A percentile compares a stretch with the other conserved stretches of the same genome.
Conservation (phyloP, 2,888 invertebrate genomes). For the Rhamphomyia laevipes region DNA sequence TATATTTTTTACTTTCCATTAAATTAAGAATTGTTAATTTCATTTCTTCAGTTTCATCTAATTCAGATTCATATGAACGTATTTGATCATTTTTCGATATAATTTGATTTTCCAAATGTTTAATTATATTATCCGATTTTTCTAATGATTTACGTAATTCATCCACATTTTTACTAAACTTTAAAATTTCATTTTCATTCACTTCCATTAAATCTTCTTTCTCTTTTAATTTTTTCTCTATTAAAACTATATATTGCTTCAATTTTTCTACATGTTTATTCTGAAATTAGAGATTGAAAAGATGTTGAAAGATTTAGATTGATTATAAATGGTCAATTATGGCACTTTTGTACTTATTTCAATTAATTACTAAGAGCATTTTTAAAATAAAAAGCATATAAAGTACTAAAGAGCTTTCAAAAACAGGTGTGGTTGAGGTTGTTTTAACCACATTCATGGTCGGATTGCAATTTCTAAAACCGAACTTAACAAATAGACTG, state of each 20-base stretch:
- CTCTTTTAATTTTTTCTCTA: constrained; percentile 30
- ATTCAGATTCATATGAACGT: constrained; percentile 28
- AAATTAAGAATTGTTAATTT: constrained; percentile 34
- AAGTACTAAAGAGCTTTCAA: too few relatives aligned
- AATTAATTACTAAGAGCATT: too few relatives aligned
- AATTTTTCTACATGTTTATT: constrained; percentile 13
- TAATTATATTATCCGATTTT: constrained; percentile 32
- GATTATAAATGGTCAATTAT: too few relatives aligned
- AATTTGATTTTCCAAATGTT: constrained; percentile 30
- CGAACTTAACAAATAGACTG: too few relatives aligned
- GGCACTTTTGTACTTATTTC: too few relatives aligned
- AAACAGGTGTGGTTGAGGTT: too few relatives aligned
- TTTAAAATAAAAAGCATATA: too few relatives aligned
- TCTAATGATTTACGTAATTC: constrained; percentile 31
- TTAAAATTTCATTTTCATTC: constrained; percentile 28
- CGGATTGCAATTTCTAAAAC: too few relatives aligned
- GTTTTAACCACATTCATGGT: too few relatives aligned
- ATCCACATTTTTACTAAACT: constrained; percentile 28
- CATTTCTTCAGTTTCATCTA: constrained; percentile 34
- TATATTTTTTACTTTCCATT: constrained; percentile 36
- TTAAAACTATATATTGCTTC: constrained; percentile 29
- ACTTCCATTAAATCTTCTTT: constrained; percentile 24
- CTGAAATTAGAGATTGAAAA: not conserved
- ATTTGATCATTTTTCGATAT: constrained; percentile 33
- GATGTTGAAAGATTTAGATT: too few relatives aligned